Conservation (phyloP, 2,113 vertebrate species). For the Hucho hucho region DNA sequence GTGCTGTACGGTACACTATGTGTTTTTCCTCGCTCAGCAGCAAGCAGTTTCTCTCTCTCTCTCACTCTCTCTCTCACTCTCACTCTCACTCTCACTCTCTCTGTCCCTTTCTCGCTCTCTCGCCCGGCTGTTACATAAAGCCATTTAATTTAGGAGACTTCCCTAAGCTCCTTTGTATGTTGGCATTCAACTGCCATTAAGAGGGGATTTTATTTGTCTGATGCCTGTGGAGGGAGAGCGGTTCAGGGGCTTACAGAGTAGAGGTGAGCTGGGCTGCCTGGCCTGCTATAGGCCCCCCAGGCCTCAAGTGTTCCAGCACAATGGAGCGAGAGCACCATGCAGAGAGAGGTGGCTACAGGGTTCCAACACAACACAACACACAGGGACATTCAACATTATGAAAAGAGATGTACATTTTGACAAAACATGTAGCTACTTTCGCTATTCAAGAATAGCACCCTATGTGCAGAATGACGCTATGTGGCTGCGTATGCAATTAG, state of each 20-base stretch:
- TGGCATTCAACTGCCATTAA: constrained; percentile 74
- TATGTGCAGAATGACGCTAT: constrained; percentile 11
- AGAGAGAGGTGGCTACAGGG: not conserved
- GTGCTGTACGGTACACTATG: constrained; percentile 10
- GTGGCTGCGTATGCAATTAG: not conserved
- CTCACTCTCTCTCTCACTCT: constrained; percentile 10
- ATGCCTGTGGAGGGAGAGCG: constrained; percentile 62
- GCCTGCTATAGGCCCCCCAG: constrained; percentile 2
- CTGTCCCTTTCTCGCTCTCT: not conserved
- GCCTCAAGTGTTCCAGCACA: no score
- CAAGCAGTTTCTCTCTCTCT: constrained; percentile 52
- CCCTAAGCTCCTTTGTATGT: constrained; percentile 70
- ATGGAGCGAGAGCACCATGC: not conserved
- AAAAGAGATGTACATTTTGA: constrained; percentile 27
- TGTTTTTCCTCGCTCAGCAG: constrained; percentile 66
- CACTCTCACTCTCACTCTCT: constrained; percentile 27
- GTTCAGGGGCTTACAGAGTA: constrained; percentile 43
- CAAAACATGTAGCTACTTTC: constrained; percentile 23
- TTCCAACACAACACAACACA: not conserved
- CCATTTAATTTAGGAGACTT: constrained; percentile 67
- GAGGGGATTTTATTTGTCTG: constrained; percentile 71
- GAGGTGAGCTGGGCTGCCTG: constrained; percentile 33
- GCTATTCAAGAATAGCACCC: constrained; percentile 32
- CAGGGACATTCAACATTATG: constrained; percentile 7
- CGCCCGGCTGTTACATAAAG: constrained; percentile 62